These are phyloP conservation scores for Campoletis raptor DNA, from an alignment of 2,888 invertebrate species.

Conservation along the genomic window DNA sequence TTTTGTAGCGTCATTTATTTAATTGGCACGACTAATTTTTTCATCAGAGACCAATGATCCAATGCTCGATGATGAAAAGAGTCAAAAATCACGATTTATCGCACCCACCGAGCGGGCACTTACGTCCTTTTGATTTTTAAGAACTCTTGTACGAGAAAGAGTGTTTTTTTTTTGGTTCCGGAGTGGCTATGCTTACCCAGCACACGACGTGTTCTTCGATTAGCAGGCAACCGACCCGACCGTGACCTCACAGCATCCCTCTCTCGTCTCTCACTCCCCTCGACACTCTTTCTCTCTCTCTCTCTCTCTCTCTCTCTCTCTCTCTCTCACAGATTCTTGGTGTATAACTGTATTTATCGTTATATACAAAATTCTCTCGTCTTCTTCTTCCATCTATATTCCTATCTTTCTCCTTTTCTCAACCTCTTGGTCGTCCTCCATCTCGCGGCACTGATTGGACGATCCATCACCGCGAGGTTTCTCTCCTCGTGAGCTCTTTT, in stretches of 20 bases:
- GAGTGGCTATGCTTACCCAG: conserved; percentile 54
- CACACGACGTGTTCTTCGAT: conserved; percentile 82
- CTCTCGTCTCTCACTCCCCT: conserved; percentile 70
- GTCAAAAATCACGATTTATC: conserved; percentile 10
- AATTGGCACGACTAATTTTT: neutral
- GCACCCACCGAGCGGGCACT: neutral
- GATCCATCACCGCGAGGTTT: conserved; percentile 86
- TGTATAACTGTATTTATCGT: conserved; percentile 21
- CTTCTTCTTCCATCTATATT: conserved; percentile 54
- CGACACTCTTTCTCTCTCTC: conserved; percentile 40
- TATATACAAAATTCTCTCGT: conserved; percentile 60
- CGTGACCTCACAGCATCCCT: conserved; percentile 81
- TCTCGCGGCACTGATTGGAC: conserved; percentile 87
- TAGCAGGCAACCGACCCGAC: conserved; percentile 84
- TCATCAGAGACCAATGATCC: neutral
- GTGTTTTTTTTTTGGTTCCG: conserved; percentile 74
- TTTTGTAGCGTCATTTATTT: neutral
- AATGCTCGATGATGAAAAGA: neutral
- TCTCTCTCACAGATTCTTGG: conserved; percentile 14
- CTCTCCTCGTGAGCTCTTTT: conserved; percentile 65
- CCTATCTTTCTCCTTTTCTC: conserved; percentile 73
- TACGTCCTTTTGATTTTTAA: conserved; percentile 3
- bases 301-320: conserved; percentile 39
- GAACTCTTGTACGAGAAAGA: conserved; percentile 66
- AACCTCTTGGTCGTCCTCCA: conserved; percentile 82